Conservation (phyloP, 2,888 invertebrate species). For the Acronicta leporina region DNA sequence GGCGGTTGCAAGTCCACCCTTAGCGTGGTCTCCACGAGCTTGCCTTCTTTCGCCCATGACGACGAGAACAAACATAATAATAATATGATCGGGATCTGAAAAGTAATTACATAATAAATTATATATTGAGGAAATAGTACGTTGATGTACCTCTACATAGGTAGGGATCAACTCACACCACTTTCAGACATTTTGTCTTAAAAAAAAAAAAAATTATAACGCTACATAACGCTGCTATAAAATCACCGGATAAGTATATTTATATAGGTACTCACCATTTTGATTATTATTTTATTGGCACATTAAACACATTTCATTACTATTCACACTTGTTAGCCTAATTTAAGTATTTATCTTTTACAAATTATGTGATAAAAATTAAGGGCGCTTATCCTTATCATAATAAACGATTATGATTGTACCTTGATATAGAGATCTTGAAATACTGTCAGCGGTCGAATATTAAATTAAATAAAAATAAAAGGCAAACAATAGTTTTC, state of each 20-base stretch:
- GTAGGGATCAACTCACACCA: too few relatives aligned
- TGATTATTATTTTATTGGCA: conserved; percentile 15
- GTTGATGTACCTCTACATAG: too few relatives aligned
- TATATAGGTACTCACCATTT: conserved; percentile 58
- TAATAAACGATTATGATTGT: conserved; percentile 32
- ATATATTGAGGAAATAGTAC: too few relatives aligned
- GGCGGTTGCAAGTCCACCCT: conserved; percentile 83
- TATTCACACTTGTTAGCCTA: conserved; percentile 30
- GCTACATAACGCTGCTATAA: too few relatives aligned
- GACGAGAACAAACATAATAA: conserved; percentile 54
- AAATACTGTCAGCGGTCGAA: not conserved
- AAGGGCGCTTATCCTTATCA: conserved; percentile 53
- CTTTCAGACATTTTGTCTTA: too few relatives aligned
- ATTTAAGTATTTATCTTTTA: conserved; percentile 36
- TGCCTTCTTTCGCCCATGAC: conserved; percentile 59
- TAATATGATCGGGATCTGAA: conserved; percentile 63
- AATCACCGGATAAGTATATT: not conserved
- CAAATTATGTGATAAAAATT: conserved; percentile 40
- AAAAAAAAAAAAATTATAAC: too few relatives aligned
- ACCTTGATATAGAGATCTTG: not conserved
- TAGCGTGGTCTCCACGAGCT: conserved; percentile 69
- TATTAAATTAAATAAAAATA: not conserved
- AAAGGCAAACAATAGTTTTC: too few relatives aligned
- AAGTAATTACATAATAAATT: too few relatives aligned
- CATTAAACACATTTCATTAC: conserved; percentile 22